Evolutionary conservation across 1,140 invertebrate genomes (phyloP), one percentile per base, ranked within the genome.

Genomic region (Tribolium madens): DNA sequence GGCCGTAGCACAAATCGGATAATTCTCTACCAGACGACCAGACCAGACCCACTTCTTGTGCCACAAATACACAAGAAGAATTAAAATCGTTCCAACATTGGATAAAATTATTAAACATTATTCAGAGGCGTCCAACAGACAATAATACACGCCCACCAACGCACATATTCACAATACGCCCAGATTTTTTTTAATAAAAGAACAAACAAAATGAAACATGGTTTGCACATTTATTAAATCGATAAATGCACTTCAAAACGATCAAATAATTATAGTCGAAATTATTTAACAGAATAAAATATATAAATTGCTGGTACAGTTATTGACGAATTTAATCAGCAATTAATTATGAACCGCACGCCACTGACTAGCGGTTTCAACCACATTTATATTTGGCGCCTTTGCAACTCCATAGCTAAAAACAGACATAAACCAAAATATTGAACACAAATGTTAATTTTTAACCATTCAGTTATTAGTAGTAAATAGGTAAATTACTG

Each of bases 1-100:
- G 57, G 17, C 26, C 57, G 26, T 12, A 64, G 13, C 57, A 64
- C 57, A 64, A 64, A 64, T 64, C 57, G 26, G 57, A 64, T 64
- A 31, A 33, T 64, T 64, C 52, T 26, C 13, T 3, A 14, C 15
- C 10, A 18, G 18, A 26, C 10, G n/a, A n/a, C n/a, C n/a, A n/a
- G n/a, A n/a, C 52, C 52, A 14, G n/a, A n/a, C n/a, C n/a, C 46
- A 47, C 15, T 57, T 57, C 17, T 26, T 57, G 15, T 17, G 9
- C 6, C 17, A 17, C 12, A 21, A n/a, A n/a, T n/a, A n/a, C n/a
- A n/a, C n/a, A n/a, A n/a, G n/a, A n/a, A 42, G 36, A 57, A 57
- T 57, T 57, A 57, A 57, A 57, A 57, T 21, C 18, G 7, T 21
- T 26, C 52, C 18, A 42, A 42, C 36, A 42, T 42, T 42, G 36